Conservation (phyloP, 2,888 invertebrate genomes). For the Calameuta filiformis region DNA sequence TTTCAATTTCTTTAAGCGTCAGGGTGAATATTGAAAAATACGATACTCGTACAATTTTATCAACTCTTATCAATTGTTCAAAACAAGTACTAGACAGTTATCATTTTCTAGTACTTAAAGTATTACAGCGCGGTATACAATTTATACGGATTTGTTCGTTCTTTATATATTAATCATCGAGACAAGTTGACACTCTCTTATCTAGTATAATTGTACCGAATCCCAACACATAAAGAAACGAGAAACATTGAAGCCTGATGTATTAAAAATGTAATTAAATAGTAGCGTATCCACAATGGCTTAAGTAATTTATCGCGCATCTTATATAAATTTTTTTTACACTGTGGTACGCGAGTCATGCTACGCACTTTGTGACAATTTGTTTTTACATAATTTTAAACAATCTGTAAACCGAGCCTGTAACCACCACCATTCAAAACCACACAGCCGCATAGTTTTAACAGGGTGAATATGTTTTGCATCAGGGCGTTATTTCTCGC, state of each 20-base stretch:
- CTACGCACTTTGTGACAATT: neutral
- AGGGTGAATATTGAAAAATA: slow-evolving; percentile 4
- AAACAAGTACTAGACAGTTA: slow-evolving; percentile 14
- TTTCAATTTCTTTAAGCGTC: slow-evolving; percentile 13
- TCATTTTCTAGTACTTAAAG: neutral
- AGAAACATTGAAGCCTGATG: neutral
- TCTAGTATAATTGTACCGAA: neutral
- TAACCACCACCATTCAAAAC: slow-evolving; percentile 30
- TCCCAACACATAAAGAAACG: neutral
- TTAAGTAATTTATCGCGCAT: neutral
- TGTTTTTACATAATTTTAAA: slow-evolving; percentile 26
- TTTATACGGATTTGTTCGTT: neutral
- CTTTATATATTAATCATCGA: neutral
- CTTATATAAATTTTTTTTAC: neutral
- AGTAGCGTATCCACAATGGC: neutral
- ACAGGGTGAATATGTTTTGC: slow-evolving; percentile 35
- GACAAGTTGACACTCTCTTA: neutral
- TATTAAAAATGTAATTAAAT: neutral
- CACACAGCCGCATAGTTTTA: slow-evolving; percentile 37
- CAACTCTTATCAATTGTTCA: slow-evolving; percentile 10
- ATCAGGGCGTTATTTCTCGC: slow-evolving; percentile 34
- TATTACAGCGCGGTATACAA: neutral
- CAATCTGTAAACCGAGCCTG: slow-evolving; percentile 43
- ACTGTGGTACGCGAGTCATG: neutral
- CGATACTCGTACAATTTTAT: slow-evolving; percentile 11